Conservation (phyloP, 2,113 vertebrate species). For the Jacana jacana region DNA sequence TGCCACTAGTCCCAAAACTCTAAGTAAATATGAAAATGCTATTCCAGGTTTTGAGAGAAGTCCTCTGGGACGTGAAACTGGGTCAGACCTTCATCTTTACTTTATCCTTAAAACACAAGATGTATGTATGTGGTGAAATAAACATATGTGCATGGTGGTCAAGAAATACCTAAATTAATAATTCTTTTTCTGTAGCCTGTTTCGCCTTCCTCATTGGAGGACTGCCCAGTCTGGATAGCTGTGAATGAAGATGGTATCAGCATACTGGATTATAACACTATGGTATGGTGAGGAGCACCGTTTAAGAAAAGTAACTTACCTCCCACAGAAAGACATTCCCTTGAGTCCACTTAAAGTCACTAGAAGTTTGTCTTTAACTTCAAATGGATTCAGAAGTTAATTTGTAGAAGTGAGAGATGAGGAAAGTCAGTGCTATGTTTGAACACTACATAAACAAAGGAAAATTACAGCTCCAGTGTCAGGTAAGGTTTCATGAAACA, state of each 20-base stretch:
- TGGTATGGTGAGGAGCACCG: slow-evolving; percentile 73
- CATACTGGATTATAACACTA: slow-evolving; percentile 82
- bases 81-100: not conserved
- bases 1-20: not conserved
- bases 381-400: slow-evolving; percentile 2
- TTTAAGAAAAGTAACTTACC: not conserved
- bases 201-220: slow-evolving; percentile 76
- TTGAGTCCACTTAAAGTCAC: not conserved
- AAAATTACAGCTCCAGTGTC: not conserved
- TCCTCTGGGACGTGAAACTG: not conserved
- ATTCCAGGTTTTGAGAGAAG: not conserved
- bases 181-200: slow-evolving; percentile 73
- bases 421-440: not conserved
- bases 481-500: not conserved
- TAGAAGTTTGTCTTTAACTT: slow-evolving; percentile 31
- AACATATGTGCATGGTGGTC: not conserved
- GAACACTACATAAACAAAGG: not conserved
- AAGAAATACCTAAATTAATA: not conserved
- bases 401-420: slow-evolving; percentile 15
- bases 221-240: slow-evolving; percentile 84
- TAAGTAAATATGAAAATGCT: not conserved
- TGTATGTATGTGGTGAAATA: not conserved
- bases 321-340: not conserved
- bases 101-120: not conserved
- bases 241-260: slow-evolving; percentile 88